Percentiles rank a stretch among this genome's conserved stretches.
These are phyloP conservation scores for Dichetophora obliterata DNA, from an alignment of 2,888 invertebrate genomes.

Conservation along the genomic window DNA sequence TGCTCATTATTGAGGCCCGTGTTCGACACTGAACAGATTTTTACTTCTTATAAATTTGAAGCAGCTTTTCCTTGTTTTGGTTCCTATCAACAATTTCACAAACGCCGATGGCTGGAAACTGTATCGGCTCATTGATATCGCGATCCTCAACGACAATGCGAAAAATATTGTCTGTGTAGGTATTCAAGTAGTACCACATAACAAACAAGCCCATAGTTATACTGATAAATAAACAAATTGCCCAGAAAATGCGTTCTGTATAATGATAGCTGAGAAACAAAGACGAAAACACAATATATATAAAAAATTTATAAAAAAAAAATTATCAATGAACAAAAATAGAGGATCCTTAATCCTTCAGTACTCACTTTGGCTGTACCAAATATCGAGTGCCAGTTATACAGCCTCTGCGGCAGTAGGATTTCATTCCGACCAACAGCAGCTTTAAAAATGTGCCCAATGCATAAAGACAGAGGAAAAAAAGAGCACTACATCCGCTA, in stretches of 20 bases:
- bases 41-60: no score
- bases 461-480: not conserved
- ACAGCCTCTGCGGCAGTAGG: not conserved
- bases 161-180: not conserved
- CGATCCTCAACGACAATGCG: not conserved
- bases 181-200: not conserved
- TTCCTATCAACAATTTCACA: not conserved
- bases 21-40: no score
- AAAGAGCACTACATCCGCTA: not conserved
- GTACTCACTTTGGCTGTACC: not conserved
- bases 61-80: no score
- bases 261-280: not conserved
- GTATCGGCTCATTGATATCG: not conserved
- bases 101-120: not conserved
- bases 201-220: not conserved
- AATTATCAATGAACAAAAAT: not conserved
- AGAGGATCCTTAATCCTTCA: not conserved
- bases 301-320: not conserved
- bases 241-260: not conserved
- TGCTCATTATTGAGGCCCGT: no score
- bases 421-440: not conserved
- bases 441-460: not conserved
- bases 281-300: not conserved
- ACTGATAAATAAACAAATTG: not conserved
- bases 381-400: not conserved